Percentiles rank a stretch among this genome's conserved stretches.
Evolutionary conservation across 2,888 invertebrate genomes (phyloP).

Genomic region (Rotaria magnacalcarata): DNA sequence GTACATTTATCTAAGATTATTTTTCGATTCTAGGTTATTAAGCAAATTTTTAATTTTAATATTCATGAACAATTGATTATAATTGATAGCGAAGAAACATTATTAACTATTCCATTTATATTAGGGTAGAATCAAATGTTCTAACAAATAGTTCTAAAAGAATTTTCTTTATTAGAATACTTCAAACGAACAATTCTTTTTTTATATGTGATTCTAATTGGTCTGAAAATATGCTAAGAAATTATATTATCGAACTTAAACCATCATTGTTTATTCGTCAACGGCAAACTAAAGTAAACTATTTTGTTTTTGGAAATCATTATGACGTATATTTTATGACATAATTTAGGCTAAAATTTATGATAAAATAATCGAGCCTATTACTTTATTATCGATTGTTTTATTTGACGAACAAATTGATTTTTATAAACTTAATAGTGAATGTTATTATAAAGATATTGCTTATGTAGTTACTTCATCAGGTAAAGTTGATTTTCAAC

Average conservation of each 20-base stretch:
- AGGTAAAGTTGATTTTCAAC: neutral
- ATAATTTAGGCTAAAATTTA: neutral
- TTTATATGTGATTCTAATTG: conserved; percentile 13
- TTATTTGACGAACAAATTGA: neutral
- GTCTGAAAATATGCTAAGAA: neutral
- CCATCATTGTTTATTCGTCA: neutral
- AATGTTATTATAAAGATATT: neutral
- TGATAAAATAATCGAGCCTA: neutral
- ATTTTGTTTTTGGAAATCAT: neutral
- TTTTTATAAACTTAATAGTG: neutral
- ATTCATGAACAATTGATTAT: conserved; percentile 24
- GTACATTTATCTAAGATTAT: neutral
- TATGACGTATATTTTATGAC: neutral
- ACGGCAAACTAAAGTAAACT: neutral
- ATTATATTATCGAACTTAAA: neutral
- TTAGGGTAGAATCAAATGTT: neutral
- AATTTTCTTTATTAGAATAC: neutral
- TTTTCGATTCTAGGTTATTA: neutral
- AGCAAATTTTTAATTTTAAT: neutral
- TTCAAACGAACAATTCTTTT: conserved; percentile 15
- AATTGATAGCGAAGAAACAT: conserved; percentile 9
- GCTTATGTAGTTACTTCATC: conserved; percentile 43
- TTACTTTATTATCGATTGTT: neutral
- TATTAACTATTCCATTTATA: neutral
- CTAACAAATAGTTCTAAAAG: neutral